A percentile compares a stretch with the other conserved stretches of the same genome.
Conservation (phyloP, 2,888 invertebrate species). For the Lysandra coridon region DNA sequence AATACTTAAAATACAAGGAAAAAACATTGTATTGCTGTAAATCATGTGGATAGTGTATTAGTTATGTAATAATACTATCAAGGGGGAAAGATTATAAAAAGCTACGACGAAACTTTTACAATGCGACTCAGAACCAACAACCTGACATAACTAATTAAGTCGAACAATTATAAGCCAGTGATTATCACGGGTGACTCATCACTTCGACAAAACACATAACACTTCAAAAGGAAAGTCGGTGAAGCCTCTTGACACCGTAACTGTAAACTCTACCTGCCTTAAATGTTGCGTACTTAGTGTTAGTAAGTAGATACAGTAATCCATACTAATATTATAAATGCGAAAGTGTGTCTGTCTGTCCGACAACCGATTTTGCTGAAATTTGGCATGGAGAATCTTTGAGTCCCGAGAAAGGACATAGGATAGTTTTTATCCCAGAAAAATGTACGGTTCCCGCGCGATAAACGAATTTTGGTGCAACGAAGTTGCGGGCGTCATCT, state of each 20-base stretch:
- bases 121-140: background rate
- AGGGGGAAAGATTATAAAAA: background rate
- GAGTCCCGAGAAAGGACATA: no score
- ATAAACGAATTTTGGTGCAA: no score
- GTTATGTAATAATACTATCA: background rate
- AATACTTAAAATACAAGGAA: no score
- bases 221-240: constrained; percentile 31
- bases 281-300: background rate
- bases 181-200: constrained; percentile 31
- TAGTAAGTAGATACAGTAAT: background rate
- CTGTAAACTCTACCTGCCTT: constrained; percentile 10
- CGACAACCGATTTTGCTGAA: no score
- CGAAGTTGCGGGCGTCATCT: no score
- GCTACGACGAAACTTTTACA: background rate
- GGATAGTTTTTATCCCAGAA: no score
- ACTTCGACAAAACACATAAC: constrained; percentile 27
- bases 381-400: no score
- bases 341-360: no score
- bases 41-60: background rate
- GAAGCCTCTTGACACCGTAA: constrained; percentile 25
- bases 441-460: no score
- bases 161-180: constrained; percentile 24
- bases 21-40: no score
- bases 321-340: no score
- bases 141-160: constrained; percentile 28